Percentiles rank a stretch among this genome's conserved stretches.
Evolutionary conservation across 2,888 invertebrate species (phyloP).

Genomic region (Scaptomyza flava): DNA sequence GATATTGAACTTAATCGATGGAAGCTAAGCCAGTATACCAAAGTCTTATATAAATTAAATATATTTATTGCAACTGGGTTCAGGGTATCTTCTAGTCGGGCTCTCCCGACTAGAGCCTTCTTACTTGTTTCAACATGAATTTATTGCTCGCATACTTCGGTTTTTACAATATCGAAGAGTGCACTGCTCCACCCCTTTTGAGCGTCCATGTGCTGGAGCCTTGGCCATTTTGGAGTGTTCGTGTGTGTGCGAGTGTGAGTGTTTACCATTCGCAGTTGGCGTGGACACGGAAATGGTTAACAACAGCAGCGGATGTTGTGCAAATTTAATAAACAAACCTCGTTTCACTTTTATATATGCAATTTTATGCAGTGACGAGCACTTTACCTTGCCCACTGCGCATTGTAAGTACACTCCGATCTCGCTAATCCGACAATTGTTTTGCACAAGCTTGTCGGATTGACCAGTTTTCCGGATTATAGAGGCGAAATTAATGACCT

Average conservation of each 20-base stretch:
- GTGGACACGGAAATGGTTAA: slow-evolving; percentile 71
- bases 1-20: too few relatives aligned
- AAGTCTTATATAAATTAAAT: too few relatives aligned
- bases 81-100: too few relatives aligned
- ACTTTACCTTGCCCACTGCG: slow-evolving; percentile 3
- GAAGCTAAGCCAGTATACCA: too few relatives aligned
- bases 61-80: too few relatives aligned
- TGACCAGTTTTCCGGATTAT: too few relatives aligned
- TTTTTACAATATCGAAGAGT: slow-evolving; percentile 53
- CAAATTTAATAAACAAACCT: slow-evolving; percentile 74
- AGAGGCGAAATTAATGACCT: too few relatives aligned
- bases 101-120: too few relatives aligned
- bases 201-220: slow-evolving; percentile 21
- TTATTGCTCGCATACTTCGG: slow-evolving; percentile 70
- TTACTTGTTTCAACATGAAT: slow-evolving; percentile 66
- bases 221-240: slow-evolving; percentile 19
- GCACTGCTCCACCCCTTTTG: neutral
- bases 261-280: slow-evolving; percentile 41
- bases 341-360: slow-evolving; percentile 56
- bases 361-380: slow-evolving; percentile 49
- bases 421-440: too few relatives aligned
- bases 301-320: slow-evolving; percentile 75
- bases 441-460: too few relatives aligned
- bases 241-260: slow-evolving; percentile 2
- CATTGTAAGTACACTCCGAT: neutral